Evolutionary conservation across 2,888 invertebrate genomes (phyloP).

Genomic region (Dicranocentrus wangi): DNA sequence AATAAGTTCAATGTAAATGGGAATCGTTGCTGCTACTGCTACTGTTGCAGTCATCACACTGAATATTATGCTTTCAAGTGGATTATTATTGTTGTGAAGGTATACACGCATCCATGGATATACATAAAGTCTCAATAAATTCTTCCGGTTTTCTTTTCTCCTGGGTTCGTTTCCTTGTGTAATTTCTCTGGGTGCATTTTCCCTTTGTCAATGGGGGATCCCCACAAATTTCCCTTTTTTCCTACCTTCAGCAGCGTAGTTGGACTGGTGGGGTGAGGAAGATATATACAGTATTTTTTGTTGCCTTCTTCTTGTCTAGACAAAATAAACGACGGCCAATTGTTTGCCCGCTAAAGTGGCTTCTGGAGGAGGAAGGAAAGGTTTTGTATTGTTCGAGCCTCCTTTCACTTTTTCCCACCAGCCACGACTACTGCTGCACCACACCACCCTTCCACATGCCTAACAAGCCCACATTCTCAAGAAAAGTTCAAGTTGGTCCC

Average conservation of each 20-base stretch:
- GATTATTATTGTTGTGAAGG: slow-evolving; percentile 7
- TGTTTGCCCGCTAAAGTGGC: background rate
- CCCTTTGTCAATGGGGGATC: background rate
- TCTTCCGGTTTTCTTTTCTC: slow-evolving; percentile 61
- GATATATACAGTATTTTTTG: slow-evolving; percentile 17
- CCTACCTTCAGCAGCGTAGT: background rate
- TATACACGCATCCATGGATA: slow-evolving; percentile 28
- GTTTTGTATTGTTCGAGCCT: too few relatives aligned
- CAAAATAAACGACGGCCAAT: background rate
- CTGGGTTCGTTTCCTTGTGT: slow-evolving; percentile 20
- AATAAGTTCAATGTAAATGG: too few relatives aligned
- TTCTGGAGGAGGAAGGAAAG: background rate
- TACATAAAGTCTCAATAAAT: slow-evolving; percentile 53
- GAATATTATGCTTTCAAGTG: slow-evolving; percentile 4
- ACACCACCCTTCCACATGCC: background rate
- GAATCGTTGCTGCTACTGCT: too few relatives aligned
- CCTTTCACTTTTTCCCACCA: too few relatives aligned
- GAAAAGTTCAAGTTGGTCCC: background rate
- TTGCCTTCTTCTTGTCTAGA: background rate
- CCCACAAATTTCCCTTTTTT: background rate
- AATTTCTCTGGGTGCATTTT: background rate
- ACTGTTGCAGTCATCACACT: too few relatives aligned
- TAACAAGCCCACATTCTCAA: background rate
- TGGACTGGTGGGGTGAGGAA: slow-evolving; percentile 51
- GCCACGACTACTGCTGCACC: too few relatives aligned